Evolutionary conservation across 92 coral and sea anemone genomes (phyloP).

Genomic region (Pocillopora grandis): DNA sequence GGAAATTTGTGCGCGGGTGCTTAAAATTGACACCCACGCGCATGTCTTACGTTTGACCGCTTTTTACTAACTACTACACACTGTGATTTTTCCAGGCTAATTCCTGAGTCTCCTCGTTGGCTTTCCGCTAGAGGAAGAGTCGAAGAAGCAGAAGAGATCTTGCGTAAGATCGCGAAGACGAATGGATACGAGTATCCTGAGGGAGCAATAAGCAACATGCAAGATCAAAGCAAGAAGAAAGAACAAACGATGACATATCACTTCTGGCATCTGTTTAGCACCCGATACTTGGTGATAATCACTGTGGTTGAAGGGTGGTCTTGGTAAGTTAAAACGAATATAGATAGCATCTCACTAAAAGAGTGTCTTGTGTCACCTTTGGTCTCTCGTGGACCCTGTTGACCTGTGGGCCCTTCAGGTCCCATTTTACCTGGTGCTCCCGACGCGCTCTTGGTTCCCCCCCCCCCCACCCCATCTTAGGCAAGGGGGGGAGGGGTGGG

Average conservation of each 20-base stretch:
- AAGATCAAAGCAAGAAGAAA: conserved; percentile 34
- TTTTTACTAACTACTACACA: too few relatives aligned
- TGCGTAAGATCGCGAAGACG: conserved; percentile 66
- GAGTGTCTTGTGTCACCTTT: too few relatives aligned
- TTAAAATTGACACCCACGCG: too few relatives aligned
- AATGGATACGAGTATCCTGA: conserved; percentile 71
- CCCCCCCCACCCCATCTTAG: too few relatives aligned
- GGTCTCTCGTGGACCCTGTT: too few relatives aligned
- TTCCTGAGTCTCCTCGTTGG: conserved; percentile 99
- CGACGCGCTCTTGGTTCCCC: too few relatives aligned
- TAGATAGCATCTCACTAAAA: neutral
- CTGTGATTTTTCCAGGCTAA: conserved; percentile 45
- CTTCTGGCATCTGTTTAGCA: conserved; percentile 89
- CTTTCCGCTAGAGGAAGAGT: conserved; percentile 90
- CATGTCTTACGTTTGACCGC: too few relatives aligned
- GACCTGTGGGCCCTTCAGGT: too few relatives aligned
- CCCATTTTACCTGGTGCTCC: too few relatives aligned
- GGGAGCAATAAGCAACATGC: conserved; percentile 55
- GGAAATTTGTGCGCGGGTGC: too few relatives aligned
- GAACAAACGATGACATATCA: conserved; percentile 77
- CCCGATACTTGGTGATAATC: conserved; percentile 74
- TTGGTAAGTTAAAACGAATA: conserved; percentile 65
- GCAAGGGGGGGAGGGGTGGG: too few relatives aligned
- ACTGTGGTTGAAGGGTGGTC: conserved; percentile 95
- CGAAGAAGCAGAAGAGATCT: conserved; percentile 78